Percentiles rank a stretch among this genome's conserved stretches.
Conservation (phyloP, 1,140 invertebrate species). For the Bursaphelenchus mucronatus region DNA sequence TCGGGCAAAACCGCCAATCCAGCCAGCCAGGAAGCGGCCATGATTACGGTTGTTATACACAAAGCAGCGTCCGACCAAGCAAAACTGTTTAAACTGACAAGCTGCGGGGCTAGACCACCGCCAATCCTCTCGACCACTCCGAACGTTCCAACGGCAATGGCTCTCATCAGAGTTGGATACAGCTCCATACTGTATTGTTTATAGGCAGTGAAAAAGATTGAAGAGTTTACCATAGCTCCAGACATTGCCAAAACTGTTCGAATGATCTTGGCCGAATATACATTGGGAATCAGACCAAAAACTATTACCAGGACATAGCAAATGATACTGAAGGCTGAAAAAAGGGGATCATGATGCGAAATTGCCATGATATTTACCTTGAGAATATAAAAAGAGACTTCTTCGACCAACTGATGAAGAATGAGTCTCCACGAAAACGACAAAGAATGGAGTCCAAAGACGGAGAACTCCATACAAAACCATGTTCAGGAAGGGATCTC, state of each 20-base stretch:
- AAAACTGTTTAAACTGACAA: conserved; percentile 34
- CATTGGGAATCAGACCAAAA: conserved; percentile 21
- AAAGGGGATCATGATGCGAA: background rate
- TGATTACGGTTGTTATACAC: conserved; percentile 35
- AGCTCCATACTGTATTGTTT: conserved; percentile 50
- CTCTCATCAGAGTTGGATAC: conserved; percentile 48
- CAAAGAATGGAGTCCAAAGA: conserved; percentile 43
- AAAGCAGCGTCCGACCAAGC: conserved; percentile 38
- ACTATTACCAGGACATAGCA: conserved; percentile 34
- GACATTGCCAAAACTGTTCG: conserved; percentile 44
- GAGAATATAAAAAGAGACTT: conserved; percentile 36
- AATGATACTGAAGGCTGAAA: conserved; percentile 25
- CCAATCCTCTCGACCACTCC: conserved; percentile 42
- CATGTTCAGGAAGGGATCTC: conserved; percentile 46
- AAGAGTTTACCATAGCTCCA: conserved; percentile 48
- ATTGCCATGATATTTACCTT: conserved; percentile 27
- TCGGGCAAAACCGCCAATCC: conserved; percentile 37
- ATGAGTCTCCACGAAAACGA: conserved; percentile 40
- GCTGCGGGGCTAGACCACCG: conserved; percentile 39
- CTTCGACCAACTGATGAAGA: conserved; percentile 34
- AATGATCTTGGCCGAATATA: conserved; percentile 21
- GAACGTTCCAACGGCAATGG: conserved; percentile 39
- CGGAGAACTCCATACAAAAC: conserved; percentile 40
- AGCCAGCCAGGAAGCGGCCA: conserved; percentile 27
- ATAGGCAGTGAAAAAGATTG: conserved; percentile 50